A percentile compares a stretch with the other conserved stretches of the same genome.
phyloP scores from a whole-genome alignment of 2,797 vertebrate genomes.

The Steatocranus sp. region DNA sequence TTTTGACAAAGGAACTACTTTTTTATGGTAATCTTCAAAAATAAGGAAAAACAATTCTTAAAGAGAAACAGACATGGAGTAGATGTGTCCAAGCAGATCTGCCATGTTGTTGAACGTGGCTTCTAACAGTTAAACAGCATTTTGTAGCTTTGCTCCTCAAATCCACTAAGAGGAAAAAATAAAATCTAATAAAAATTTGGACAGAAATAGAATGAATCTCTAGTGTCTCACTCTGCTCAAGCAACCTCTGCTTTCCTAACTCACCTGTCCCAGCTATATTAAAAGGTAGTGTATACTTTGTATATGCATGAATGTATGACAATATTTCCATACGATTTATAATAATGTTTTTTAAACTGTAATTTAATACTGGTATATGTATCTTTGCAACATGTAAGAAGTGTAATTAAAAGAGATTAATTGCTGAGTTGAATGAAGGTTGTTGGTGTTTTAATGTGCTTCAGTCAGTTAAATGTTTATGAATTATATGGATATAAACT shows the following conservation, averaged over 20 bases:
- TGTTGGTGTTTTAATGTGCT: conserved; percentile 53
- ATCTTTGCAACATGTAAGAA: conserved; percentile 32
- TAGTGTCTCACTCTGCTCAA: background rate
- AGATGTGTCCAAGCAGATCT: background rate
- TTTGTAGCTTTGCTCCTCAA: background rate
- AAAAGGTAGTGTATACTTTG: conserved; percentile 36
- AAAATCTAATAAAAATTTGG: background rate
- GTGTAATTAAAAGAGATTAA: conserved; percentile 37
- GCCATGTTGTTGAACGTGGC: background rate
- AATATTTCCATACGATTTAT: conserved; percentile 45
- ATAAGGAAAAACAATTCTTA: background rate
- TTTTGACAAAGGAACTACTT: conserved; percentile 44
- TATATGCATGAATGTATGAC: conserved; percentile 67
- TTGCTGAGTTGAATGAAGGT: conserved; percentile 8
- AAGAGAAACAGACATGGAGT: background rate
- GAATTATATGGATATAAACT: conserved; percentile 21
- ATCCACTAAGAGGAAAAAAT: background rate
- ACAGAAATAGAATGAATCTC: background rate
- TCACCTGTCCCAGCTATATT: conserved; percentile 44
- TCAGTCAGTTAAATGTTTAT: conserved; percentile 38
- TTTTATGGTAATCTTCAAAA: conserved; percentile 26
- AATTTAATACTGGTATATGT: conserved; percentile 50
- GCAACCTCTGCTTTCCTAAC: conserved; percentile 16
- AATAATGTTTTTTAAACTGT: conserved; percentile 11
- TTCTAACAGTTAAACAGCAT: background rate